These are phyloP conservation scores for Dasysyrphus tricinctus DNA, from an alignment of 2,888 invertebrate genomes.

Conservation along the genomic window DNA sequence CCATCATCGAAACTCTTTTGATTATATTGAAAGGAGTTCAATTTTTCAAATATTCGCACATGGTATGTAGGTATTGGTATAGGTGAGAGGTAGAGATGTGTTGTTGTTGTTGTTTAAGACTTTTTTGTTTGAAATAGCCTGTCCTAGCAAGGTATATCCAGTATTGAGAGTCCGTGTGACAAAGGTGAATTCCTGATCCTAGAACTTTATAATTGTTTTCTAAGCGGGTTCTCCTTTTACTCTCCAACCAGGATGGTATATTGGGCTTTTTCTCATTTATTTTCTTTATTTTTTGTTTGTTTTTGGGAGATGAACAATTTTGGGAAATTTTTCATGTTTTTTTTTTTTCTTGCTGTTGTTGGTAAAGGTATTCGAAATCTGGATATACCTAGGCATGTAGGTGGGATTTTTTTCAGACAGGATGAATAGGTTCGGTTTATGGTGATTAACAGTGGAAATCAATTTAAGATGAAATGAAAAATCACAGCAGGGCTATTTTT, in stretches of 20 bases:
- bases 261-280: slow-evolving; percentile 34
- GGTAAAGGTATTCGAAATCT: neutral
- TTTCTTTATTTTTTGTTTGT: slow-evolving; percentile 25
- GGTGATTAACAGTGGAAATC: slow-evolving; percentile 45
- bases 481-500: neutral
- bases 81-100: neutral
- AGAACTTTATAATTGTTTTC: slow-evolving; percentile 47
- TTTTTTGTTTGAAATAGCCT: slow-evolving; percentile 2
- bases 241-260: neutral
- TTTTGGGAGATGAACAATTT: slow-evolving; percentile 24
- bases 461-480: slow-evolving; percentile 21
- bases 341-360: neutral
- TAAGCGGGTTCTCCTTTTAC: slow-evolving; percentile 11
- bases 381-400: neutral
- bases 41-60: slow-evolving; percentile 31
- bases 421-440: slow-evolving; percentile 31
- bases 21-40: slow-evolving; percentile 51
- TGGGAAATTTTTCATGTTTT: neutral
- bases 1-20: slow-evolving; percentile 36
- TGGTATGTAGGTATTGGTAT: neutral
- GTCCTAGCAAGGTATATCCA: neutral
- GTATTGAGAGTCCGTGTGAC: slow-evolving; percentile 10
- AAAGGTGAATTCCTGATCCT: slow-evolving; percentile 36
- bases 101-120: neutral
- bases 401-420: slow-evolving; percentile 41